Conservation (phyloP, 2,797 vertebrate species). For the Aeoliscus strigatus region DNA sequence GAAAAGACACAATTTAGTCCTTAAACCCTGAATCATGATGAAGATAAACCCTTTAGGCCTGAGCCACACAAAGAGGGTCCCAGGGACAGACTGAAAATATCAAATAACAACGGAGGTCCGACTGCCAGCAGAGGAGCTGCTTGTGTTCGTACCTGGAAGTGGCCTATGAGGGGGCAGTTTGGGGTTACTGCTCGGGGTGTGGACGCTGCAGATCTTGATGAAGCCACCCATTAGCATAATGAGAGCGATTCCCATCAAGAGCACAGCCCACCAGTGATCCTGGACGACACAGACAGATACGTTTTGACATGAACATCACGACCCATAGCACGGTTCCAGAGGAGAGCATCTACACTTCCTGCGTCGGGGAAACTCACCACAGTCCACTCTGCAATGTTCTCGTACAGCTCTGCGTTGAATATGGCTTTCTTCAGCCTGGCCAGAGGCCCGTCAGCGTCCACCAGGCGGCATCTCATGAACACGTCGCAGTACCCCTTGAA, state of each 20-base stretch:
- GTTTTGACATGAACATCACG: no score
- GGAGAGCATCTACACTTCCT: neutral
- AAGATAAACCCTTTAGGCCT: no score
- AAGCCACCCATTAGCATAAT: slow-evolving; percentile 99
- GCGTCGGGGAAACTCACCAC: slow-evolving; percentile 79
- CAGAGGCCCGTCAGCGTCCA: slow-evolving; percentile 94
- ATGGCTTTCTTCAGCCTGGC: slow-evolving; percentile 98
- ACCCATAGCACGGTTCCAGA: no score
- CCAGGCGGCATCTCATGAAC: slow-evolving; percentile 95
- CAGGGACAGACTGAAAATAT: no score
- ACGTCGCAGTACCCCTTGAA: slow-evolving; percentile 99
- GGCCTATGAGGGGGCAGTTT: slow-evolving; percentile 98
- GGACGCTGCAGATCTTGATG: slow-evolving; percentile 99
- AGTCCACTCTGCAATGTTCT: slow-evolving; percentile 99
- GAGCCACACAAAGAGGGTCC: slow-evolving; percentile 32
- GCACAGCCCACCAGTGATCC: slow-evolving; percentile 98
- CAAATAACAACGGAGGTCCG: no score
- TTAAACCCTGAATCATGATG: no score
- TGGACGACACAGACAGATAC: no score
- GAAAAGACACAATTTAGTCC: no score
- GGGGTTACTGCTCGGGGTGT: slow-evolving; percentile 98
- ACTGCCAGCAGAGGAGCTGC: no score
- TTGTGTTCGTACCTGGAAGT: slow-evolving; percentile 99
- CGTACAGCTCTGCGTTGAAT: slow-evolving; percentile 96
- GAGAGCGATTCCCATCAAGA: slow-evolving; percentile 96